phyloP scores from a whole-genome alignment of 2,888 invertebrate genomes.

The Scrobipalpa atriplicella region DNA sequence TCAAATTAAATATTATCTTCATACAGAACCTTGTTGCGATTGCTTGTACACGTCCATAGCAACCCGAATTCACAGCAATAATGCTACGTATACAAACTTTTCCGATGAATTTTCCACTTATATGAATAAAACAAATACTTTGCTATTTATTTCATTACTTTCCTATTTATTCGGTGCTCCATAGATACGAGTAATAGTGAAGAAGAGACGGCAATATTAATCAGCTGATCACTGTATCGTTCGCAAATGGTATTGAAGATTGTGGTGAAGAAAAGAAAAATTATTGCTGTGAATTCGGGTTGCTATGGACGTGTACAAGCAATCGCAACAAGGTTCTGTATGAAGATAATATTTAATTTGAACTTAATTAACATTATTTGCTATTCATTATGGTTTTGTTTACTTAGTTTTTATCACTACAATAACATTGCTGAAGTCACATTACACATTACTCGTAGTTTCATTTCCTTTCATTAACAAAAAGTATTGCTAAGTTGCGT shows the following conservation, averaged over 20 bases:
- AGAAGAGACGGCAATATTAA: constrained; percentile 1
- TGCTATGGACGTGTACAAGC: neutral
- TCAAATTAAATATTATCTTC: neutral
- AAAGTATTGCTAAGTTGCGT: neutral
- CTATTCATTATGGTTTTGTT: neutral
- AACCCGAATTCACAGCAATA: neutral
- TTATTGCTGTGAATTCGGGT: constrained; percentile 7
- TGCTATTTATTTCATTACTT: neutral
- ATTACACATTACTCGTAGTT: neutral
- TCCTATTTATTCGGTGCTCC: neutral
- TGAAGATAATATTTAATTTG: neutral
- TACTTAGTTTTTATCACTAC: neutral
- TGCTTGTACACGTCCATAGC: neutral
- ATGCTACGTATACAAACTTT: neutral
- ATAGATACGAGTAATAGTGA: neutral
- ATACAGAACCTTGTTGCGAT: neutral
- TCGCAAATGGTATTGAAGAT: constrained; percentile 6
- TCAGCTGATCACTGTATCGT: constrained; percentile 18
- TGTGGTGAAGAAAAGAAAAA: neutral
- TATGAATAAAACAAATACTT: neutral
- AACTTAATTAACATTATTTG: neutral
- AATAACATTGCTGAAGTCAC: neutral
- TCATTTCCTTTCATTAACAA: neutral
- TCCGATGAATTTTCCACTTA: neutral
- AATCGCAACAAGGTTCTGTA: neutral